Percentiles rank a stretch among this genome's conserved stretches.
Conservation (phyloP, 2,888 invertebrate genomes). For the Sepiola atlantica region DNA sequence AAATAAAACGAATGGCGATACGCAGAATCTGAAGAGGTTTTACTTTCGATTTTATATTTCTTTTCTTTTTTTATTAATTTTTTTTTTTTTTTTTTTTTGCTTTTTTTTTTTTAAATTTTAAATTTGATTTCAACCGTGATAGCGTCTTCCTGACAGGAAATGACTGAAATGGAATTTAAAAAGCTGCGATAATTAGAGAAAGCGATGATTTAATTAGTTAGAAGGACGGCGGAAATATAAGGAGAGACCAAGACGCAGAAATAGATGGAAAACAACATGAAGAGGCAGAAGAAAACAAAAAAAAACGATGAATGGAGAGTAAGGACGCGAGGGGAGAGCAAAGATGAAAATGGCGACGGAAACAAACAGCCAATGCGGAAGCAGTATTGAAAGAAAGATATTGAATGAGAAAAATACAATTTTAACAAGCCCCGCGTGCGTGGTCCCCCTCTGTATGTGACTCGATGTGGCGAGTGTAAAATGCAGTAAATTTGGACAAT, state of each 20-base stretch:
- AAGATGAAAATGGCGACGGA: neutral
- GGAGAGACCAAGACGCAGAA: neutral
- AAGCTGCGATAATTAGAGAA: neutral
- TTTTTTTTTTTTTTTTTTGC: neutral
- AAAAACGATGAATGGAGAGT: neutral
- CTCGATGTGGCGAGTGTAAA: no score
- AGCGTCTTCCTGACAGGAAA: neutral
- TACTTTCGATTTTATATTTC: no score
- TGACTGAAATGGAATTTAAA: neutral
- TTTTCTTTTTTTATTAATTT: neutral
- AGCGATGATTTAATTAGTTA: neutral
- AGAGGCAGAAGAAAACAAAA: no score
- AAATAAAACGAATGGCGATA: no score
- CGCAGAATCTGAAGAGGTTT: no score
- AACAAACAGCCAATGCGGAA: neutral
- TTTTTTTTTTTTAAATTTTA: neutral
- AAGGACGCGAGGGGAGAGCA: neutral
- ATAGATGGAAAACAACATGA: neutral
- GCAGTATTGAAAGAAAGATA: fast-evolving
- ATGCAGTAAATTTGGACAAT: no score
- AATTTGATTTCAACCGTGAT: neutral
- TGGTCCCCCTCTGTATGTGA: no score
- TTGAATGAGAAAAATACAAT: no score
- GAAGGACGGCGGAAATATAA: neutral
- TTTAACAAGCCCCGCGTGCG: no score